Evolutionary conservation across 2,113 vertebrate species (phyloP).

Genomic region (Monarcha castaneiventris): DNA sequence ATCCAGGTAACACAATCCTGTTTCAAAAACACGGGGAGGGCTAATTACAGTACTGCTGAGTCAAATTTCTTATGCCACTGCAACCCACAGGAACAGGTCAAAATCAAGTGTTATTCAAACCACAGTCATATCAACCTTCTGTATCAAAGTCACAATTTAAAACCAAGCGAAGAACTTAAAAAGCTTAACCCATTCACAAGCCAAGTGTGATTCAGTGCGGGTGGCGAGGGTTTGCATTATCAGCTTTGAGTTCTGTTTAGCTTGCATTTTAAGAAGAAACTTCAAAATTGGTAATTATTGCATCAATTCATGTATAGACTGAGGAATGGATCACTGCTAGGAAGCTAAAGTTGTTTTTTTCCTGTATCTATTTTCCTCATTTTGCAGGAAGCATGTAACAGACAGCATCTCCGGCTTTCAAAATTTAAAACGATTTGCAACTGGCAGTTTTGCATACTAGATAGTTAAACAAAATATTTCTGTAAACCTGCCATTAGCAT

Average conservation of each 20-base stretch:
- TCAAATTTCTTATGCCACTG: constrained; percentile 80
- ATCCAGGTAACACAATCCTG: constrained; percentile 83
- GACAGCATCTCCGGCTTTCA: neutral
- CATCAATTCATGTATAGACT: neutral
- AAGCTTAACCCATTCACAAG: constrained; percentile 78
- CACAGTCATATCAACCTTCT: constrained; percentile 76
- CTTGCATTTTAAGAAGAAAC: constrained; percentile 11
- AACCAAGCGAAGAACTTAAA: constrained; percentile 76
- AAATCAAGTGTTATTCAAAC: constrained; percentile 85
- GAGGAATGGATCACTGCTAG: neutral
- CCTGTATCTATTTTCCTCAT: neutral
- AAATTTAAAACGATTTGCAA: neutral
- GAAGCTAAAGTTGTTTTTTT: neutral
- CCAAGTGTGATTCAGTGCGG: constrained; percentile 16
- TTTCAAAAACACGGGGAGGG: constrained; percentile 78
- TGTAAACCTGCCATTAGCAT: constrained; percentile 49
- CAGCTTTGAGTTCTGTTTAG: constrained; percentile 1
- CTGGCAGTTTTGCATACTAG: constrained; percentile 45
- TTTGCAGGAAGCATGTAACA: neutral
- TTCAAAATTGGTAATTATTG: neutral
- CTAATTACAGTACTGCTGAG: constrained; percentile 82
- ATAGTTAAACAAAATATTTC: constrained; percentile 62
- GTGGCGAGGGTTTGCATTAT: constrained; percentile 28
- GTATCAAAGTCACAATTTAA: constrained; percentile 80
- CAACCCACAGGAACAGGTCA: constrained; percentile 81